Conservation (phyloP, 1,140 invertebrate genomes). For the Ooceraea biroi region DNA sequence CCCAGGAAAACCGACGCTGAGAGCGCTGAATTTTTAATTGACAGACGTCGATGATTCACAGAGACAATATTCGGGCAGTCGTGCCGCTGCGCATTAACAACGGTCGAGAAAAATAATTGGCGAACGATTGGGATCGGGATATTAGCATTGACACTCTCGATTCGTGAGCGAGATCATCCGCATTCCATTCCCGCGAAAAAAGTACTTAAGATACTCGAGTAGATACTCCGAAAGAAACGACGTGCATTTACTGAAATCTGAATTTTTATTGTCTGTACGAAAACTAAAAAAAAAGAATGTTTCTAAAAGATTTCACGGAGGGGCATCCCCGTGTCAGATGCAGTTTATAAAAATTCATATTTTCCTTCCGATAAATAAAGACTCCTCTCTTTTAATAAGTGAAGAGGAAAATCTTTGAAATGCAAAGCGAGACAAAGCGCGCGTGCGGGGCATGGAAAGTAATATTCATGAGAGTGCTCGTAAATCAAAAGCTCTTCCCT, state of each 20-base stretch:
- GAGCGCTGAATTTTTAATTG: conserved; percentile 43
- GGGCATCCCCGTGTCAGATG: too few species aligned
- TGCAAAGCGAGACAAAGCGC: conserved; percentile 16
- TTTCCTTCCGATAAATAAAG: background rate
- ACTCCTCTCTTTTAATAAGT: background rate
- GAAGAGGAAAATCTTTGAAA: background rate
- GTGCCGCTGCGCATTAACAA: background rate
- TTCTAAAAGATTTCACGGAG: background rate
- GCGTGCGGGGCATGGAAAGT: conserved; percentile 2
- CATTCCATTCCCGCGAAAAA: background rate
- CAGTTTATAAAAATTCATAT: background rate
- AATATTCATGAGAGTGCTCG: conserved; percentile 47
- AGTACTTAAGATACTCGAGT: background rate
- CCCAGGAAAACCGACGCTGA: conserved; percentile 30
- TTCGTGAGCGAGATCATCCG: background rate
- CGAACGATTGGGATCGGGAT: background rate
- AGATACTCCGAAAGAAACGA: too few species aligned
- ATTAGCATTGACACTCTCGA: background rate
- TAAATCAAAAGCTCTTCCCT: conserved; percentile 53
- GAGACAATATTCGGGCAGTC: background rate
- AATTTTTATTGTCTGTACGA: too few species aligned
- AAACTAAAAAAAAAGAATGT: background rate
- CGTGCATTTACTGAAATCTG: too few species aligned
- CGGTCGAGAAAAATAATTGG: background rate
- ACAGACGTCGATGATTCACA: conserved; percentile 23